Evolutionary conservation across 2,888 invertebrate genomes (phyloP).

Genomic region (Amphipoea oculea): DNA sequence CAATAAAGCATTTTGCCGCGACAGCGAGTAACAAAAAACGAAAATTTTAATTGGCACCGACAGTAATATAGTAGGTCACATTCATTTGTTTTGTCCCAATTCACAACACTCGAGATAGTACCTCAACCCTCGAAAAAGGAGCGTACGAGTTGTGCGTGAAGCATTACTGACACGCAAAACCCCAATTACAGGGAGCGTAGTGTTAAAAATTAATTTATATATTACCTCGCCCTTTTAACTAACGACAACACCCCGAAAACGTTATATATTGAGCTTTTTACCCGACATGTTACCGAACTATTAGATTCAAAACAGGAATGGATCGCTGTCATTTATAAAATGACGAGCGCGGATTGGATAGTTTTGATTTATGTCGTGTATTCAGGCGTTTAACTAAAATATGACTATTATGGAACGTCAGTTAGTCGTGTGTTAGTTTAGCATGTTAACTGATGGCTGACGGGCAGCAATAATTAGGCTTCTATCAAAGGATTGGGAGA

Average conservation of each 20-base stretch:
- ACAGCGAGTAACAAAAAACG: constrained; percentile 64
- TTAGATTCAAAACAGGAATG: constrained; percentile 66
- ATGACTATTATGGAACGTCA: constrained; percentile 46
- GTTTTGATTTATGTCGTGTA: constrained; percentile 57
- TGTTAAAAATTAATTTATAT: constrained; percentile 86
- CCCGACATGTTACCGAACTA: constrained; percentile 57
- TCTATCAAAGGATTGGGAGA: constrained; percentile 29
- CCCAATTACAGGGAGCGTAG: constrained; percentile 80
- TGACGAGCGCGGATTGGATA: constrained; percentile 59
- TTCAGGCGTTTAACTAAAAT: constrained; percentile 59
- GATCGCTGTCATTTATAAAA: constrained; percentile 66
- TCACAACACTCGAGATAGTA: constrained; percentile 52
- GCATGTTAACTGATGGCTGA: constrained; percentile 34
- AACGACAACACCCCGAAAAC: constrained; percentile 56
- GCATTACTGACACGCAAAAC: constrained; percentile 81
- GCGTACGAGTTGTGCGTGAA: constrained; percentile 78
- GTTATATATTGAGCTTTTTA: constrained; percentile 66
- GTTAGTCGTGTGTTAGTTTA: constrained; percentile 49
- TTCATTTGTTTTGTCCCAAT: constrained; percentile 77
- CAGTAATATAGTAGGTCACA: constrained; percentile 72
- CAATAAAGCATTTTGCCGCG: constrained; percentile 69
- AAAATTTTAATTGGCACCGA: constrained; percentile 78
- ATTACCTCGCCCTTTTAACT: constrained; percentile 72
- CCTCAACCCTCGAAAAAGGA: constrained; percentile 41
- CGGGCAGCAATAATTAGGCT: constrained; percentile 42